Conservation (phyloP, 1,140 invertebrate genomes). For the Delia radicum region DNA sequence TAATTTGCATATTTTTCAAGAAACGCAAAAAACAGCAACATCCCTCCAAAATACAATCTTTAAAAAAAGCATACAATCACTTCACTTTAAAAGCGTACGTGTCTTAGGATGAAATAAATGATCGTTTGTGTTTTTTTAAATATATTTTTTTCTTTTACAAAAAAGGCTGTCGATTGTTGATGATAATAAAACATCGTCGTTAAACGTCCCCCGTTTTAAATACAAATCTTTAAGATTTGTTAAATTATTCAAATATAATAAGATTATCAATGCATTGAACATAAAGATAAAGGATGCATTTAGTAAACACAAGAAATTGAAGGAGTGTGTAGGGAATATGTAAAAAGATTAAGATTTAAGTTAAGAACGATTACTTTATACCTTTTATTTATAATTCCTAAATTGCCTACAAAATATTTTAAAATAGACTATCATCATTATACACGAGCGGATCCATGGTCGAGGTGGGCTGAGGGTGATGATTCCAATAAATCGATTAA, state of each 20-base stretch:
- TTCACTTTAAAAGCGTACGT: neutral
- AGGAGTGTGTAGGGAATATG: neutral
- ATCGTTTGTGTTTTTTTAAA: neutral
- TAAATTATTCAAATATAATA: conserved; percentile 2
- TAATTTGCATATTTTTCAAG: conserved; percentile 46
- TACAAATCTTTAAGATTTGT: conserved; percentile 2
- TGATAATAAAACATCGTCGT: neutral
- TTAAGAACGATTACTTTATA: neutral
- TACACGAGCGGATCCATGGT: no score
- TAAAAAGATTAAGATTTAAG: neutral
- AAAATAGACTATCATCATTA: no score
- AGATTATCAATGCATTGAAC: conserved; percentile 1
- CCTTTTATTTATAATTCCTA: no score
- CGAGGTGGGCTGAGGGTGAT: no score
- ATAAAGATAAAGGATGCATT: neutral
- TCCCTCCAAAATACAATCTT: neutral
- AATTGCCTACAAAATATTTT: no score
- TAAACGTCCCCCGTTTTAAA: neutral
- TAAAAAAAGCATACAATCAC: neutral
- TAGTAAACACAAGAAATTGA: neutral
- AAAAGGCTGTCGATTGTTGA: neutral
- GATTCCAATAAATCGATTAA: no score
- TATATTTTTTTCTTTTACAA: neutral
- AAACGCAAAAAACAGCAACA: neutral
- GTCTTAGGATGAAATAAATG: neutral